A percentile compares a stretch with the other conserved stretches of the same genome.
Conservation (phyloP, 1,140 invertebrate genomes). For the Metaphire vulgaris region DNA sequence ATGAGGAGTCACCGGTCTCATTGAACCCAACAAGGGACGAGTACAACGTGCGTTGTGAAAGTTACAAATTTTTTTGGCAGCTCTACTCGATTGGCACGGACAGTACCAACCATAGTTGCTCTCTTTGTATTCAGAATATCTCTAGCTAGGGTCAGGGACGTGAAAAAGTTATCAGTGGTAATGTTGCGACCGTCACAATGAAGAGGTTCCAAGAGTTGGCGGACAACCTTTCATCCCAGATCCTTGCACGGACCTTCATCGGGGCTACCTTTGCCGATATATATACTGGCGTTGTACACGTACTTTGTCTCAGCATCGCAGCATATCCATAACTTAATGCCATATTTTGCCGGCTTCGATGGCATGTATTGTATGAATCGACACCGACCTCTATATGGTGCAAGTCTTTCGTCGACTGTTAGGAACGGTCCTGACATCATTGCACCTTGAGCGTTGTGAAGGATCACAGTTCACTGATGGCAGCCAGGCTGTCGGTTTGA, state of each 20-base stretch:
- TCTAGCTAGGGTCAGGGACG: constrained; percentile 7
- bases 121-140: constrained; percentile 5
- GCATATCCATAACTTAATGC: constrained; percentile 5
- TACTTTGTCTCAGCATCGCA: constrained; percentile 13
- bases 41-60: not conserved
- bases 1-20: not conserved
- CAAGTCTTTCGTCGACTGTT: constrained; percentile 8
- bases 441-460: constrained; percentile 9
- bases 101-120: constrained; percentile 10
- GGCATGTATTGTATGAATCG: constrained; percentile 10
- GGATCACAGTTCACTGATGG: constrained; percentile 8
- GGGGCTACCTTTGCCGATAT: not conserved
- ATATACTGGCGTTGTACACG: constrained; percentile 10
- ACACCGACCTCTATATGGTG: constrained; percentile 8
- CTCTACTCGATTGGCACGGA: constrained; percentile 10
- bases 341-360: constrained; percentile 8
- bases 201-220: constrained; percentile 9
- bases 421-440: constrained; percentile 10
- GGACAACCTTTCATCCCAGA: constrained; percentile 5
- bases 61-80: constrained; percentile 8
- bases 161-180: constrained; percentile 15
- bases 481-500: constrained; percentile 3
- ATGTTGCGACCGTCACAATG: constrained; percentile 12
- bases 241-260: not conserved
- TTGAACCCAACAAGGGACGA: constrained; percentile 13